Evolutionary conservation across 2,113 vertebrate species (phyloP).

Genomic region (Ageneiosus marmoratus): DNA sequence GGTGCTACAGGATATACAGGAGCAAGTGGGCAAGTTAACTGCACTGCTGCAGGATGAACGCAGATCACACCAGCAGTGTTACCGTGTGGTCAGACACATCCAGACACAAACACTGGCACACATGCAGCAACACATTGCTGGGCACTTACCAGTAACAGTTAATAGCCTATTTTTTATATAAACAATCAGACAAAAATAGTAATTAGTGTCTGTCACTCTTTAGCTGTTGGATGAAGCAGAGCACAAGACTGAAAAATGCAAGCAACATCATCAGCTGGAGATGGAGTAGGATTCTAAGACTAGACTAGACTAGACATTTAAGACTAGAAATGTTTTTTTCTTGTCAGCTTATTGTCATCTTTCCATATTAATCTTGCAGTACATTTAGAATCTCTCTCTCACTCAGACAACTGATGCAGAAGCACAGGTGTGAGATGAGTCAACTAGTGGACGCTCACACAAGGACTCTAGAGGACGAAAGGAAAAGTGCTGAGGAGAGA

Average conservation of each 20-base stretch:
- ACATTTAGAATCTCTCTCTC: background rate
- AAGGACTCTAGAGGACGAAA: background rate
- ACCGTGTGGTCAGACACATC: constrained; percentile 21
- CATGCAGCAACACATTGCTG: background rate
- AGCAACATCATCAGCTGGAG: constrained; percentile 58
- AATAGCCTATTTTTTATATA: background rate
- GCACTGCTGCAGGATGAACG: constrained; percentile 60
- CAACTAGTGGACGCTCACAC: background rate
- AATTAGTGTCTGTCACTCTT: background rate
- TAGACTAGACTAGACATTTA: background rate
- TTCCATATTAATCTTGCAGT: background rate
- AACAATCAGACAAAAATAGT: background rate
- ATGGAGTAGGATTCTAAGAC: constrained; percentile 28
- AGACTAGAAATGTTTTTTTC: background rate
- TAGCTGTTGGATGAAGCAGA: constrained; percentile 25
- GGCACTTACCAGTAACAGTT: background rate
- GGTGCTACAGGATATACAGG: constrained; percentile 44
- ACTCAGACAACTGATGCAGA: background rate
- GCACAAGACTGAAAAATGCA: constrained; percentile 42
- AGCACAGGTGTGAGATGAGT: background rate
- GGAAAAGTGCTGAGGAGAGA: background rate
- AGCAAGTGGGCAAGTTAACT: constrained; percentile 55
- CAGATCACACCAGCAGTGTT: constrained; percentile 54
- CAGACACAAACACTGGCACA: background rate
- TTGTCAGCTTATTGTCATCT: background rate